Evolutionary conservation across 1,140 invertebrate species (phyloP), one percentile per base, ranked within the genome.

Genomic region (Micrasema longulum): DNA sequence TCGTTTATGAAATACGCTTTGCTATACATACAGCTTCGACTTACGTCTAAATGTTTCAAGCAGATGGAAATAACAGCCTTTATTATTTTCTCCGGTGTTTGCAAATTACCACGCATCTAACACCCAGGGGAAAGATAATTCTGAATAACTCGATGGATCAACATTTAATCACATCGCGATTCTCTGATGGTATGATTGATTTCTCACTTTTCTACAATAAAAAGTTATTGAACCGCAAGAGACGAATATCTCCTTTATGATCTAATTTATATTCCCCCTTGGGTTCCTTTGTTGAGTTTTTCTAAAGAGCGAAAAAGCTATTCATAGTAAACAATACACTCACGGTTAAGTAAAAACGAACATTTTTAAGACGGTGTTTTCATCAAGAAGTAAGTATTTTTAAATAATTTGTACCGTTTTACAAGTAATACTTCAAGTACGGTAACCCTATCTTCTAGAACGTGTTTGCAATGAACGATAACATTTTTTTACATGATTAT

Each of bases 161-260:
- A 16, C 43, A 9, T 64, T 64, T 45, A 64, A 64, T 64, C 20
- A 41, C 36, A 41, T 62, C 12, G 10, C n/a, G 43, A 20, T 14
- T 12, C 12, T 14, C 18, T 12, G 43, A 11, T 64, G 38, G 11
- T 22, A 55, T 26, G 41, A 64, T 64, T 64, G 60, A 47, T 47
- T 64, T 47, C 22, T 26, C 20, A 9, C 26, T 48, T 12, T 47
- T 18, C 41, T 16, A 64, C 43, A 47, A 47, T 64, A 45, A 31
- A 64, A 47, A 47, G 11, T 16, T 41, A 64, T 45, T 48, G 60
- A 64, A 47, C 16, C 43, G 11, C 23, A 7, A 45, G n/a, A 64
- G 26, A 64, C 26, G 22, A 45, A 63, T 63, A 63, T 63, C 60
- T 63, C 41, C n/a, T 63, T 63, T 22, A 26, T 64, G 41, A 31